Percentiles rank a stretch among this genome's conserved stretches.
Conservation (phyloP, 2,888 invertebrate species). For the Myathropa florea region DNA sequence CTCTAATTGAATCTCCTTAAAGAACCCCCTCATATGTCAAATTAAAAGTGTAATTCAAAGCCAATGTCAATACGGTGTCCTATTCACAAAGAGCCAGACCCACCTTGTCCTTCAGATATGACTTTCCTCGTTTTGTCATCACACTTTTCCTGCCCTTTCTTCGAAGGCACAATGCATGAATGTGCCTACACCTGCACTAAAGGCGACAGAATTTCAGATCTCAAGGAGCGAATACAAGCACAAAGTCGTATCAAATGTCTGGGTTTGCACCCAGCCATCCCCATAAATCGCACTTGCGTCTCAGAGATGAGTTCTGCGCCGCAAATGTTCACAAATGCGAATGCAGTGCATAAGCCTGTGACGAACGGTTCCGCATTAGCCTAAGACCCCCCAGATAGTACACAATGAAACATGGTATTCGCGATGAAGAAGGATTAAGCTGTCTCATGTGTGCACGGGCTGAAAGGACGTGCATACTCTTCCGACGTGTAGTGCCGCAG, state of each 20-base stretch:
- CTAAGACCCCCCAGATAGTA: neutral
- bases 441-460: neutral
- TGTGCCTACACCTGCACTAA: neutral
- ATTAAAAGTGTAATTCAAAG: neutral
- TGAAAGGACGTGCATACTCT: slow-evolving; percentile 1
- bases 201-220: neutral
- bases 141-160: neutral
- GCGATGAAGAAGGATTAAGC: slow-evolving; percentile 21
- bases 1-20: neutral
- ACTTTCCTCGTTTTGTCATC: neutral
- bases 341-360: neutral
- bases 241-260: neutral
- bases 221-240: neutral
- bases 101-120: neutral
- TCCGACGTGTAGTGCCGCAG: neutral
- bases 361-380: neutral
- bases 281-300: neutral
- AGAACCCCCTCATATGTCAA: neutral
- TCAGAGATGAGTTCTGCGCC: neutral
- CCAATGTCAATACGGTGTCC: neutral
- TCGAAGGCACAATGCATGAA: neutral
- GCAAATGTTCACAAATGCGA: slow-evolving; percentile 1
- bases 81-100: neutral
- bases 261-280: neutral
- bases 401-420: neutral